phyloP scores from a whole-genome alignment of 2,113 vertebrate species.

The Sturnus vulgaris region DNA sequence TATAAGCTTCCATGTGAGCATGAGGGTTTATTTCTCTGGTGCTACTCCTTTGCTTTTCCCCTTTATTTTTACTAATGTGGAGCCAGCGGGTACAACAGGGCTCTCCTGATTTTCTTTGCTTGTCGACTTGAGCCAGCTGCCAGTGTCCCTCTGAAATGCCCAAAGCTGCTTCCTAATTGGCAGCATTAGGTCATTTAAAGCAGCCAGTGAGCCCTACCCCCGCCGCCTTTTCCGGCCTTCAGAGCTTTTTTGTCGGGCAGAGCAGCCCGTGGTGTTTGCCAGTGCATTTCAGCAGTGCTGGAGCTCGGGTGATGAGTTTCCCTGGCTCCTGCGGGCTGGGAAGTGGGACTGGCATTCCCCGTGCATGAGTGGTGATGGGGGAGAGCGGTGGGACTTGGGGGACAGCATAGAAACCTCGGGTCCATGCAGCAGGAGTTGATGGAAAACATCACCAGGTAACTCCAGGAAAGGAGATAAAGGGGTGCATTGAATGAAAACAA shows the following conservation, averaged over 20 bases:
- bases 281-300: neutral
- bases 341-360: neutral
- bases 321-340: neutral
- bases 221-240: conserved; percentile 38
- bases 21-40: neutral
- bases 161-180: conserved; percentile 33
- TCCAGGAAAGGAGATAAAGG: neutral
- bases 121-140: neutral
- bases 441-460: conserved; percentile 28
- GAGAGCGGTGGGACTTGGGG: neutral
- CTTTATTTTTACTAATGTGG: neutral
- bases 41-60: neutral
- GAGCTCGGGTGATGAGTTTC: neutral
- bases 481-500: neutral
- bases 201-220: neutral
- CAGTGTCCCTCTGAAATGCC: neutral
- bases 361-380: neutral
- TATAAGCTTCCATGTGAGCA: rapidly evolving
- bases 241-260: neutral
- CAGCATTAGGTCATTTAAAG: conserved; percentile 57
- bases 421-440: neutral
- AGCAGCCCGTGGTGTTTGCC: neutral
- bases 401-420: neutral
- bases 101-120: neutral
- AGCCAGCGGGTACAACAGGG: neutral